Conservation (phyloP, 2,113 vertebrate genomes). For the Oncorhynchus mykiss region DNA sequence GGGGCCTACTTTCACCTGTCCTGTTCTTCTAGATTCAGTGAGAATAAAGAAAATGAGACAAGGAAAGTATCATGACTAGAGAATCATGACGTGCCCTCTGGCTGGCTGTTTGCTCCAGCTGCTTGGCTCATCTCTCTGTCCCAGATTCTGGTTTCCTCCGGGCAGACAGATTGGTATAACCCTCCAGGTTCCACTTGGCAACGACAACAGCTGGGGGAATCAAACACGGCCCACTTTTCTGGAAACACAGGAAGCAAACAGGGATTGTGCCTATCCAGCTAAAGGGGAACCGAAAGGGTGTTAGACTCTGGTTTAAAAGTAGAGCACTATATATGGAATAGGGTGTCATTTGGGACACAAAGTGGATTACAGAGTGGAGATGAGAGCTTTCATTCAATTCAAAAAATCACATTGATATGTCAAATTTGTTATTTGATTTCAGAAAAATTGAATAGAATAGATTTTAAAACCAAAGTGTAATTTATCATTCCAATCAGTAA, state of each 20-base stretch:
- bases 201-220: conserved; percentile 22
- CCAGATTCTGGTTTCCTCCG: conserved; percentile 29
- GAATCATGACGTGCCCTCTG: not conserved
- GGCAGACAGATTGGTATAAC: conserved; percentile 1
- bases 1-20: too few species aligned
- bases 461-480: too few species aligned
- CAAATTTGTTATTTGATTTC: too few species aligned
- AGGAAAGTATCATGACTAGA: too few species aligned
- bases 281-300: not conserved
- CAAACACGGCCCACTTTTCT: conserved; percentile 11
- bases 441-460: too few species aligned
- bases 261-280: conserved; percentile 13
- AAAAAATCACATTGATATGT: too few species aligned
- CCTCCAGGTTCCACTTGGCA: conserved; percentile 12
- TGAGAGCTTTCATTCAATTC: not conserved
- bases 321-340: too few species aligned
- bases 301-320: conserved; percentile 13
- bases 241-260: conserved; percentile 5
- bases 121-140: conserved; percentile 29
- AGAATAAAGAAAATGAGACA: too few species aligned
- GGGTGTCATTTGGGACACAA: too few species aligned
- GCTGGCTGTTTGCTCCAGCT: conserved; percentile 31
- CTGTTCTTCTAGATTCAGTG: too few species aligned
- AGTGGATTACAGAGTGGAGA: conserved; percentile 6
- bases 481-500: too few species aligned